These are phyloP conservation scores for Campoletis raptor DNA, from an alignment of 2,888 invertebrate genomes.

Conservation along the genomic window DNA sequence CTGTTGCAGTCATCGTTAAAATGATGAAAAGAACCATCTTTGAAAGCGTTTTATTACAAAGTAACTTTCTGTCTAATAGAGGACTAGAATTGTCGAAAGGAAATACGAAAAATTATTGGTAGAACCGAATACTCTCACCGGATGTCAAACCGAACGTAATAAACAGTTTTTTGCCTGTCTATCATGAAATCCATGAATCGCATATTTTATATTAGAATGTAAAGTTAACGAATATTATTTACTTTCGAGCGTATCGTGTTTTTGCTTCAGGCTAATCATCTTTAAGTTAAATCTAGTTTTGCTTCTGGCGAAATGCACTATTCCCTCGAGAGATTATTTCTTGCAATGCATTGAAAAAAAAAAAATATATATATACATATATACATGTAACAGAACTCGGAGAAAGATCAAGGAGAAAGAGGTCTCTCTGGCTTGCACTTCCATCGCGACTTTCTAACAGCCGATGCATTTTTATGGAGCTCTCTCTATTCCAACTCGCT, in stretches of 20 bases:
- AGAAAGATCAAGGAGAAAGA: conserved; percentile 66
- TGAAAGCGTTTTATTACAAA: not conserved
- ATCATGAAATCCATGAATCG: not conserved
- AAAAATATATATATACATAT: conserved; percentile 11
- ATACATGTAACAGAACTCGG: conserved; percentile 31
- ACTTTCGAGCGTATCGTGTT: conserved; percentile 9
- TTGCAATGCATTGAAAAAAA: not conserved
- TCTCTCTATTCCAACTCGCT: conserved; percentile 57
- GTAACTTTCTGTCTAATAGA: conserved; percentile 3
- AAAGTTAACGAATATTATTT: conserved; percentile 1
- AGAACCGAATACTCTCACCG: conserved; percentile 43
- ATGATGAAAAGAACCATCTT: not conserved
- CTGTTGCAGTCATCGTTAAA: conserved; percentile 3
- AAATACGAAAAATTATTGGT: not conserved
- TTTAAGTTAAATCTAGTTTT: conserved; percentile 1
- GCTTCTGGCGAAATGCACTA: conserved; percentile 11
- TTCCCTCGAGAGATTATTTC: conserved; percentile 45
- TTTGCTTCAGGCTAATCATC: conserved; percentile 13
- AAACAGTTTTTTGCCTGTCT: conserved; percentile 21
- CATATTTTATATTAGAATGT: not conserved
- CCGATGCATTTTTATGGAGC: conserved; percentile 67
- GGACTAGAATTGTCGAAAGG: not conserved
- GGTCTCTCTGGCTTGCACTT: conserved; percentile 60
- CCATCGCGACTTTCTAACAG: conserved; percentile 66
- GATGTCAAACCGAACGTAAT: not conserved